Conservation (phyloP, 2,888 invertebrate genomes). For the Chesias legatella region DNA sequence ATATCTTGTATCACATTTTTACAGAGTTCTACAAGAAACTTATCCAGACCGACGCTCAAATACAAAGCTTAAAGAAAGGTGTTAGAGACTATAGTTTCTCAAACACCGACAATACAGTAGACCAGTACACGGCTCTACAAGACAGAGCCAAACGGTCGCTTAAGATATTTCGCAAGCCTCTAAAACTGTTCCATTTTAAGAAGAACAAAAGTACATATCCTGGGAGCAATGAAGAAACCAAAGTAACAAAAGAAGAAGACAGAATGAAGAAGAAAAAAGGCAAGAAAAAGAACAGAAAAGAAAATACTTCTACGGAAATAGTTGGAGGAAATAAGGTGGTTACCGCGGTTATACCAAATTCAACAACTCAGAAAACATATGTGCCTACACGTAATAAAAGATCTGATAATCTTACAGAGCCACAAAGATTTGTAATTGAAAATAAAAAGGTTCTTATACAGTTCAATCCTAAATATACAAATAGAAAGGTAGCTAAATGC, state of each 20-base stretch:
- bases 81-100: not conserved
- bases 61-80: constrained; percentile 49
- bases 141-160: constrained; percentile 47
- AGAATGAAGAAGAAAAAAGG: constrained; percentile 1
- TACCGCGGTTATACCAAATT: too few species aligned
- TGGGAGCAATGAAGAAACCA: not conserved
- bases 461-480: constrained; percentile 35
- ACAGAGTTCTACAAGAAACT: constrained; percentile 65
- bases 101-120: constrained; percentile 11
- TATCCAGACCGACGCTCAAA: constrained; percentile 56
- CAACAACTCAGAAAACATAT: constrained; percentile 2
- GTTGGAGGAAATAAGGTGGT: not conserved
- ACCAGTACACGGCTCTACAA: constrained; percentile 20
- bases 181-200: constrained; percentile 19
- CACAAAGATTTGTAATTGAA: constrained; percentile 45
- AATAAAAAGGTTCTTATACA: constrained; percentile 48
- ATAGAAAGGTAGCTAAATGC: constrained; percentile 47
- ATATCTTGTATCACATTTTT: not conserved
- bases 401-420: constrained; percentile 22
- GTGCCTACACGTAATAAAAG: constrained; percentile 22
- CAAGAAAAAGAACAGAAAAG: not conserved
- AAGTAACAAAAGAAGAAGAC: not conserved
- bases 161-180: constrained; percentile 19
- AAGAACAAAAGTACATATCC: constrained; percentile 10
- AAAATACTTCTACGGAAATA: constrained; percentile 1